Conservation (phyloP, 2,113 vertebrate species). For the Carollia perspicillata region DNA sequence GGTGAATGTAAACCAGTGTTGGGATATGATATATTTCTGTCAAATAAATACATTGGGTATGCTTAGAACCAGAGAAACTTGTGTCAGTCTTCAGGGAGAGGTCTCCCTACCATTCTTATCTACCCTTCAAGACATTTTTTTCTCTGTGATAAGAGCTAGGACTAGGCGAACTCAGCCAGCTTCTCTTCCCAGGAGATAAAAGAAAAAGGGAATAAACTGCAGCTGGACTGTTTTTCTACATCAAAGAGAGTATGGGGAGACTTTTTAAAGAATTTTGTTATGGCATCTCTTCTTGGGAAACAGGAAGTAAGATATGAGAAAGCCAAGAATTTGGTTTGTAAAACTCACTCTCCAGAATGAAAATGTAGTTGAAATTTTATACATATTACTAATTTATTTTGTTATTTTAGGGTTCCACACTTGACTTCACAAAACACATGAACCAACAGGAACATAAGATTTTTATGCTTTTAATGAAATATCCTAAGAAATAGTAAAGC, state of each 20-base stretch:
- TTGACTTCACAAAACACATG: not conserved
- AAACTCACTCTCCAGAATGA: not conserved
- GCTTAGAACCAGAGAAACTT: not conserved
- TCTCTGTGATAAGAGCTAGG: not conserved
- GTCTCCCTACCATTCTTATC: not conserved
- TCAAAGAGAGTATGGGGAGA: not conserved
- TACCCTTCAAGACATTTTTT: not conserved
- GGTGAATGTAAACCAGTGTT: not conserved
- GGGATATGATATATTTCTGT: not conserved
- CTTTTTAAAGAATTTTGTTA: constrained; percentile 14
- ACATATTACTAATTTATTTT: not conserved
- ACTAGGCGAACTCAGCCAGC: not conserved
- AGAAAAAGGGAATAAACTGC: not conserved
- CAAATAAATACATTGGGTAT: not conserved
- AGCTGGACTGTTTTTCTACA: not conserved
- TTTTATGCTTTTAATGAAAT: not conserved
- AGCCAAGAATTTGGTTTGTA: not conserved
- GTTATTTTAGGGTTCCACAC: not conserved
- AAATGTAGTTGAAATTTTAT: not conserved
- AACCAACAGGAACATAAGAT: not conserved
- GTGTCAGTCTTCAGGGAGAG: not conserved
- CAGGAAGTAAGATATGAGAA: not conserved
- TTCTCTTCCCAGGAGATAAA: constrained; percentile 36
- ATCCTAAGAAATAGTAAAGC: not conserved
- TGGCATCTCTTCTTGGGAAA: not conserved